These are phyloP conservation scores for Australoheros scitulus DNA, from an alignment of 2,113 vertebrate species.

Conservation along the genomic window DNA sequence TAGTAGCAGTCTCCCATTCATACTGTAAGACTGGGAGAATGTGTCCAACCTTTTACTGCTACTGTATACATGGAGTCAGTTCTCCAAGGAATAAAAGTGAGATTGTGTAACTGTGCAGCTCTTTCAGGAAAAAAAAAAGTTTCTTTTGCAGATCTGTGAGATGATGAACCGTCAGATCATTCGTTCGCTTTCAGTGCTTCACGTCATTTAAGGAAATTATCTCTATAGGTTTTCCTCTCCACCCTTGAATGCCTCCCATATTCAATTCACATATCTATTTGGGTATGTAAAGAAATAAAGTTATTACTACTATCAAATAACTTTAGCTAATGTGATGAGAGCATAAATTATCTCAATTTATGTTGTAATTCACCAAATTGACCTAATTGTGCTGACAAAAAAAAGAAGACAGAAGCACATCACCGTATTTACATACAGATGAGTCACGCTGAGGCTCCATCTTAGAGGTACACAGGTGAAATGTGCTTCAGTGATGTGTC, in stretches of 20 bases:
- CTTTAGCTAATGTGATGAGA: conserved; percentile 38
- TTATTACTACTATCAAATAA: conserved; percentile 39
- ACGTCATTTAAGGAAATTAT: conserved; percentile 57
- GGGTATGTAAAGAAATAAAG: conserved; percentile 54
- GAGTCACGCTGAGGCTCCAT: conserved; percentile 34
- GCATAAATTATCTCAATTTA: conserved; percentile 45
- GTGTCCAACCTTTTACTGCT: no score
- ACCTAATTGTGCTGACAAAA: conserved; percentile 37
- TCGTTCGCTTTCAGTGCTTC: conserved; percentile 19
- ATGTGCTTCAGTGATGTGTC: conserved; percentile 47
- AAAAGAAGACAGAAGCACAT: conserved; percentile 2
- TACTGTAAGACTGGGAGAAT: no score
- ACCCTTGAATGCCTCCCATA: conserved; percentile 3
- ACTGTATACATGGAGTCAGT: neutral
- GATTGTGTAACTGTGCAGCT: conserved; percentile 4
- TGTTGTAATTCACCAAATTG: conserved; percentile 42
- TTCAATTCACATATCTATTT: conserved; percentile 47
- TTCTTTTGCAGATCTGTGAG: conserved; percentile 9
- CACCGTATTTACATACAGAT: conserved; percentile 66
- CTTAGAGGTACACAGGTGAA: conserved; percentile 43
- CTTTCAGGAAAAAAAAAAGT: conserved; percentile 29
- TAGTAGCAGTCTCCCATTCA: no score
- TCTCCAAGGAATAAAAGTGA: neutral
- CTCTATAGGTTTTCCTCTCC: conserved; percentile 26
- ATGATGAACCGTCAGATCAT: conserved; percentile 31